Percentiles rank a stretch among this genome's conserved stretches.
Conservation (phyloP, 2,113 vertebrate species). For the Larimichthys polyactis region DNA sequence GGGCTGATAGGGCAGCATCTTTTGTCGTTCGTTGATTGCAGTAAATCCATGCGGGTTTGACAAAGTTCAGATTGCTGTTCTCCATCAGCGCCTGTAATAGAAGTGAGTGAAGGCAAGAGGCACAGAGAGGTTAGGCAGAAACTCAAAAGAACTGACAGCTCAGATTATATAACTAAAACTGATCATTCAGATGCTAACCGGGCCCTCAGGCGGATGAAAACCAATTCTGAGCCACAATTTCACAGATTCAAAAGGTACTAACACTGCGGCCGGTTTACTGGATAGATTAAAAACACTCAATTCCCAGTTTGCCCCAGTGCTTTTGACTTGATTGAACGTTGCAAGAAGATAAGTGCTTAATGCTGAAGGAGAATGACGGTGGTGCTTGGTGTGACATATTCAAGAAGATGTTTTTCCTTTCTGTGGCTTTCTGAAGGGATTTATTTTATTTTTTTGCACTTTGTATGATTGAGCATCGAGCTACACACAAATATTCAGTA, state of each 20-base stretch:
- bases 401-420: not conserved
- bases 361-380: not conserved
- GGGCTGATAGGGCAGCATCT: conserved; percentile 90
- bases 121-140: not conserved
- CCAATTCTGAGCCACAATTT: not conserved
- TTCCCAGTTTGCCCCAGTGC: not conserved
- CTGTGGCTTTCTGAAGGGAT: not conserved
- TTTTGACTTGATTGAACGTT: conserved; percentile 7
- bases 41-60: conserved; percentile 92
- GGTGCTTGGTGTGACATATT: not conserved
- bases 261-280: not conserved
- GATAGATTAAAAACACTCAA: not conserved
- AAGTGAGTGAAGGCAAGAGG: conserved; percentile 1
- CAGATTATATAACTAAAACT: not conserved
- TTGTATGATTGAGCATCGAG: not conserved
- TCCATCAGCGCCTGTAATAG: conserved; percentile 88
- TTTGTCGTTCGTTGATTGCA: conserved; percentile 89
- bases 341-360: not conserved
- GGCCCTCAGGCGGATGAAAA: not conserved
- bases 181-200: conserved; percentile 12
- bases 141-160: not conserved
- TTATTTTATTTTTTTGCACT: not conserved
- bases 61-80: conserved; percentile 89
- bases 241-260: not conserved
- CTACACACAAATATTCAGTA: not conserved